Evolutionary conservation across 2,797 vertebrate species (phyloP), one percentile per base, ranked within the genome.

Genomic region (Catamblyrhynchus diadema): DNA sequence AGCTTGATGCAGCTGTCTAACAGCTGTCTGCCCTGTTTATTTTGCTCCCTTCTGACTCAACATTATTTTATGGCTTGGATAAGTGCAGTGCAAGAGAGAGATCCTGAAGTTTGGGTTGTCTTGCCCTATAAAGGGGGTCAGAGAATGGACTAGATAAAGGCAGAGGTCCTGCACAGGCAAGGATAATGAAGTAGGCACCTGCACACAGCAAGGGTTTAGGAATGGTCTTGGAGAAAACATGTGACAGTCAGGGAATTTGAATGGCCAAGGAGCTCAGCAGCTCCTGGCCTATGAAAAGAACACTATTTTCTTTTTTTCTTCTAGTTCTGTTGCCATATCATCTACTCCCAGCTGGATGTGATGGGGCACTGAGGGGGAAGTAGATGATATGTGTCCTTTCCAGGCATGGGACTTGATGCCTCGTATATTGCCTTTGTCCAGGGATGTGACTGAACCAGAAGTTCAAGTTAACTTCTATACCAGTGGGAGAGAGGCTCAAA

Each of bases 1-100:
- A 93, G 62, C 82, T 81, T 75, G 93, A 84, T 86, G 80, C 95
- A 96, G 91, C 94, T 96, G 93, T 75, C 66, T 86, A 67, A 87
- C 94, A 96, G 90, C 89, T 96, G 94, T 74, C 82, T 93, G 32
- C 73, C 39, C 35, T 71, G 61, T 86, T 86, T 90, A 61, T 90
- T 94, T 81, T 72, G 28, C 54, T 93, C 28, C n/a, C 23, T 91
- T 81, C 56, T 81, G 44, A n/a, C 54, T 83, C 25, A 60, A 42
- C 45, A 27, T 70, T 77, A 78, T 61, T 50, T 57, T 78, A 59
- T 27, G 17, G 54, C 33, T 45, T 79, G 66, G 42, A 12, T 78
- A 86, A 90, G 42, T 62, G 54, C 54, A 51, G 19, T 56, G 30
- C 14, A 18, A 81, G 57, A 78, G 28, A 91, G 24, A 45, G 10